Percentiles rank a stretch among this genome's conserved stretches.
Conservation (phyloP, 2,113 vertebrate species). For the Clarias macrocephalus region DNA sequence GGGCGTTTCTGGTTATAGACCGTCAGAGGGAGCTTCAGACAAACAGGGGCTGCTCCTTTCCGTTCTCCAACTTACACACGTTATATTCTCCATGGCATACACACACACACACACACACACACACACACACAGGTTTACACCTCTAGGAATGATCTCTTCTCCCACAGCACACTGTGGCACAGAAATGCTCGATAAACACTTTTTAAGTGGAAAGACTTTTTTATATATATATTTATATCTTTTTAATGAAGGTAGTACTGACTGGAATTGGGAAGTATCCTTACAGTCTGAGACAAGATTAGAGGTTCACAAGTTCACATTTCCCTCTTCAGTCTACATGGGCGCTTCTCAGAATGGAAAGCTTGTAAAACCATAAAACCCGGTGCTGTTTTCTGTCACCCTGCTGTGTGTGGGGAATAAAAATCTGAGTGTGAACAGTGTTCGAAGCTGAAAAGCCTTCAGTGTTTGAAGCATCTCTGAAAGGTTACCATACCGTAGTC, state of each 20-base stretch:
- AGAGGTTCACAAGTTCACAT: conserved; percentile 12
- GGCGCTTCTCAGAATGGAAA: conserved; percentile 33
- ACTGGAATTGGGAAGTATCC: background rate
- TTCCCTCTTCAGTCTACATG: background rate
- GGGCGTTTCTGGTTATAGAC: conserved; percentile 10
- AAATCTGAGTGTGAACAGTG: background rate
- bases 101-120: background rate
- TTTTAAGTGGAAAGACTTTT: background rate
- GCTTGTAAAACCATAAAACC: conserved; percentile 34
- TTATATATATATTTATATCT: no score
- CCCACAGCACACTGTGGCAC: background rate
- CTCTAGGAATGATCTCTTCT: conserved; percentile 7
- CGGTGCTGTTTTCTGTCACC: background rate
- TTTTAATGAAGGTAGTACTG: background rate
- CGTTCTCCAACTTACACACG: conserved; percentile 32
- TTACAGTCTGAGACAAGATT: background rate
- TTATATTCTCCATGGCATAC: background rate
- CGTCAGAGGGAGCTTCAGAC: conserved; percentile 49
- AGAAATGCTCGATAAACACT: background rate
- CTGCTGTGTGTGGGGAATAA: background rate
- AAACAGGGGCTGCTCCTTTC: conserved; percentile 42
- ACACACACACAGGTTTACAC: conserved; percentile 18
- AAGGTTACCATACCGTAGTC: background rate
- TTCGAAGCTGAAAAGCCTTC: background rate
- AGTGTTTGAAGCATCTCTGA: background rate